Base-by-base conservation (phyloP, 2,113 vertebrate genomes). In the Myocastor coypus region DNA sequence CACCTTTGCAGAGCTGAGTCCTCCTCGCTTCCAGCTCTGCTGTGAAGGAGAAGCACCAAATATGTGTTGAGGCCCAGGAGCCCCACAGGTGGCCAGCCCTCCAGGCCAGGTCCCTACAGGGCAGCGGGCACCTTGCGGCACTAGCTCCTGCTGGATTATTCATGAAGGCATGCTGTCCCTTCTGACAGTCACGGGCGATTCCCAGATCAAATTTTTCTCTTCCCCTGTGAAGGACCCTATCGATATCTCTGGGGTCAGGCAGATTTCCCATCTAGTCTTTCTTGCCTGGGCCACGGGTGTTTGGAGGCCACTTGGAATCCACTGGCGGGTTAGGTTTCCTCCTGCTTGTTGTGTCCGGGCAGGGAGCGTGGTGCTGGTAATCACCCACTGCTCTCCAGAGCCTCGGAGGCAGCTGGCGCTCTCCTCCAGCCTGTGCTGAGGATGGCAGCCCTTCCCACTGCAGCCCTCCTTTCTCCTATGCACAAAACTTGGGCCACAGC, bases 191-290 rank as follows among this genome's bases (percentile, higher is more conserved):
- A 22, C 94, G 81, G 92, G 94, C 97, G 96, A 97, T 97, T 98
- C 94, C 97, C 97, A 97, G 97, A 98, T 98, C 97, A 10, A 97
- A 94, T 98, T 98, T 95, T 98, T 95, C 97, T 92, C 94, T 91
- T 95, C 88, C 78, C 87, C 83, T 97, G 94, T 68, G 87, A 95
- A 95, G 94, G 83, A 91, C 88, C 97, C 97, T 97, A 98, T 97
- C 97, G n/a, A 77, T 98, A 87, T 97, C 97, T 57, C 92, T 81
- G 78, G 82, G 95, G 96, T 97, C 96, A 97, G 78, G 92, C 93
- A 87, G 94, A 95, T 94, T 86, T 94, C 91, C 94, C 95, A 96
- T 96, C 95, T 97, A 97, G 95, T 83, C 94, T 97, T 98, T 96
- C 97, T 95, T 92, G 66, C 92, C 94, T 89, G 86, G 83, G n/a